A percentile compares a stretch with the other conserved stretches of the same genome.
phyloP scores from a whole-genome alignment of 2,113 vertebrate genomes.

The Clarias batrachus region DNA sequence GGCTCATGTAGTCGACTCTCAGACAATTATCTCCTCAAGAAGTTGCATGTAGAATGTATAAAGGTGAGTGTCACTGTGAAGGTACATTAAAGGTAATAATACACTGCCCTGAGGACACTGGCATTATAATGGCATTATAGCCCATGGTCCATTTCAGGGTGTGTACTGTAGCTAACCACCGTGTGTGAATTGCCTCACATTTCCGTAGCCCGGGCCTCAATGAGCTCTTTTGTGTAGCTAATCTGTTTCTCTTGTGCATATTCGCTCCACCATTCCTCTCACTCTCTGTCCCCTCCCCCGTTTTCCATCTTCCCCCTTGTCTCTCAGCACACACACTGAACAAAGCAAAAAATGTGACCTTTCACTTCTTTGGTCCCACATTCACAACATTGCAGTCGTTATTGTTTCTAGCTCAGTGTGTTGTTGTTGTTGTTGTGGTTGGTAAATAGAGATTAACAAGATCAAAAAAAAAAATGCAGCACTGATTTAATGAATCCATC shows the following conservation, averaged over 20 bases:
- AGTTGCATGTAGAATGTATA: neutral
- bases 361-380: slow-evolving; percentile 61
- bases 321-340: slow-evolving; percentile 43
- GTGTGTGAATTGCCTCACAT: slow-evolving; percentile 57
- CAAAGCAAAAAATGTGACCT: slow-evolving; percentile 64
- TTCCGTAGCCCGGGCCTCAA: slow-evolving; percentile 56
- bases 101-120: neutral
- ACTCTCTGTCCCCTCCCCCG: slow-evolving; percentile 33
- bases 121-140: neutral
- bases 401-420: neutral
- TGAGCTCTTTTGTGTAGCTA: slow-evolving; percentile 67
- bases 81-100: neutral
- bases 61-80: neutral
- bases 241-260: neutral
- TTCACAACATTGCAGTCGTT: slow-evolving; percentile 15
- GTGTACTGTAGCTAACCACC: slow-evolving; percentile 31
- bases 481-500: neutral
- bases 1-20: neutral
- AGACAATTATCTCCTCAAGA: neutral
- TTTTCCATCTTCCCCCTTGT: slow-evolving; percentile 32
- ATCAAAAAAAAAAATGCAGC: neutral
- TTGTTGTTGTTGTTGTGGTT: neutral
- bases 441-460: neutral
- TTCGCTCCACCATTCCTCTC: neutral
- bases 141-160: slow-evolving; percentile 16